Evolutionary conservation across 2,113 vertebrate species (phyloP), one percentile per base, ranked within the genome.

Genomic region (Neotragus pygmaeus): DNA sequence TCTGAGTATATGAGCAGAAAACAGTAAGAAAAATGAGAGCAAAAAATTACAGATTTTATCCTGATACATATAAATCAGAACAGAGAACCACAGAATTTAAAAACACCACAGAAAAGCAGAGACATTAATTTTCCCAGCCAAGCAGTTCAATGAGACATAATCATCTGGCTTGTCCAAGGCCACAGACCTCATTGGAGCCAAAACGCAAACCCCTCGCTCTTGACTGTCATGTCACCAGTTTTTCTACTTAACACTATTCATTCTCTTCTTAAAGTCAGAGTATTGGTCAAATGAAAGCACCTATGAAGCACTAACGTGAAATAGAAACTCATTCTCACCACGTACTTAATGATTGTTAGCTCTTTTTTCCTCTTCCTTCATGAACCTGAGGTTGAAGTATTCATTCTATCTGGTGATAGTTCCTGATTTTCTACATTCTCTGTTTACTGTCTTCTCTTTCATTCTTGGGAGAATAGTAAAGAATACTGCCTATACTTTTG

Each of bases 1-100:
- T 78, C 36, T 93, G 47, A 13, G 5, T 96, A 78, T 66, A 80
- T 49, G 3, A 64, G 43, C 39, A 89, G 60, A 94, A 82, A 91
- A 80, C 10, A 82, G 60, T 85, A 95, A 89, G 93, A 97, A 95
- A 97, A 97, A 93, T 73, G 75, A 96, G 36, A 78, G 70, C 58
- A 91, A 91, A 16, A 17, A 51, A 85, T 70, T 97, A 66, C 13
- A 87, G 28, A 87, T 93, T 96, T 96, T 94, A 92, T 94, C 39
- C 33, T 77, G n/a, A 30, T 84, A 53, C 17, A n/a, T 73, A 91
- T 90, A 93, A 96, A 95, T 96, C 30, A 93, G 51, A 14, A 93
- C 8, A 30, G 57, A 95, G 73, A 80, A 87, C 28, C 21, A 73
- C 9, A 90, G 87, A 90, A 93, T 92, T 90, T 95, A 87, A 87